Base-by-base conservation (phyloP, 2,113 vertebrate genomes). In the Plectropomus leopardus region DNA sequence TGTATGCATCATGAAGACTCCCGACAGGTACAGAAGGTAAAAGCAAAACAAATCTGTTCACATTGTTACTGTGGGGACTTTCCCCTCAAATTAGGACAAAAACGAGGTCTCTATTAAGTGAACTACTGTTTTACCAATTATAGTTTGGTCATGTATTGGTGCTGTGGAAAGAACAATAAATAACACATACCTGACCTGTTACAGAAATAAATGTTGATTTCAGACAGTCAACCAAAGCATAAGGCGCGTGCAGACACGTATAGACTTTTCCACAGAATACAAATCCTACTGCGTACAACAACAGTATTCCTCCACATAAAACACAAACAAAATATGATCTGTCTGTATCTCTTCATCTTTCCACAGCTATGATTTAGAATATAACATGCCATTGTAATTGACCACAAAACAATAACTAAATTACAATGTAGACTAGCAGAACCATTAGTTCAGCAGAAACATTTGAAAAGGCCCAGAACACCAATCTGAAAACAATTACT, bases 401-500 rank as follows among this genome's bases (percentile, higher is more conserved):
- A 88, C 85, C 82, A 61, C 84, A 89, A 72, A 88, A 66, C 45
- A 84, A 79, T 63, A 78, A 72, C 57, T 54, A 34, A 67, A 71
- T 60, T 78, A 19, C 11, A 75, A 63, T 1, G 3, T 68, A 53
- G 34, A 73, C 58, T 6, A 77, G 59, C 59, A 84, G 71, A 88
- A 85, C 23, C 69, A 69, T 77, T 65, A 28, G 54, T 82, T 89
- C 57, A 76, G 86, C 76, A 87, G 69, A 86, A 90, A 80, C 53
- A 69, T 57, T n/a, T 69, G 21, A 67, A 60, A 83, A 80, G 13
- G 34, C 3, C 23, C 82, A 68, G 54, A 83, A 80, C 19, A 75
- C 61, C 72, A 80, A 72, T 76, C 84, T 93, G 91, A 90, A 88
- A 90, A 88, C 92, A 86, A 90, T 91, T 90, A 91, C 59, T 16